A percentile compares a stretch with the other conserved stretches of the same genome.
Conservation (phyloP, 1,140 invertebrate genomes). For the Colletes gigas region DNA sequence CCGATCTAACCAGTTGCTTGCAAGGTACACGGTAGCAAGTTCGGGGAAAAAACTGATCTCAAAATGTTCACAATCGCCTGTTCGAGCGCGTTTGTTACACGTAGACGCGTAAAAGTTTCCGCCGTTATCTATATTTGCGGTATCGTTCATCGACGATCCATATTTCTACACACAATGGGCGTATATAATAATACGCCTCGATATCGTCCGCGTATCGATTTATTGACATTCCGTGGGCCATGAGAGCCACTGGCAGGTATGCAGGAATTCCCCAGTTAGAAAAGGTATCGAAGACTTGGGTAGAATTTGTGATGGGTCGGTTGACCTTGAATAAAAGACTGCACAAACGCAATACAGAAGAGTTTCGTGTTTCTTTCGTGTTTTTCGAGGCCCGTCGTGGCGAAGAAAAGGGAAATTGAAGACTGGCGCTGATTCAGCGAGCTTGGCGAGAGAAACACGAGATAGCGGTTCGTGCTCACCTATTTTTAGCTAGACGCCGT, state of each 20-base stretch:
- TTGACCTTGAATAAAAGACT: constrained; percentile 50
- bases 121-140: background rate
- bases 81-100: background rate
- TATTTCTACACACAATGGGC: background rate
- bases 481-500: constrained; percentile 76
- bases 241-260: constrained; percentile 63
- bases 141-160: background rate
- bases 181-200: background rate
- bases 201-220: constrained; percentile 16
- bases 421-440: constrained; percentile 40
- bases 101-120: background rate
- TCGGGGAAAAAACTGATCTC: background rate
- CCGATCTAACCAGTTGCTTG: no score
- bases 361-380: background rate
- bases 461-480: constrained; percentile 62
- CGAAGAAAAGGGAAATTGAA: constrained; percentile 37
- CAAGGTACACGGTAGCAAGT: background rate
- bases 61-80: background rate
- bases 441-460: constrained; percentile 61
- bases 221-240: background rate
- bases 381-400: constrained; percentile 16
- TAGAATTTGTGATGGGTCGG: constrained; percentile 36
- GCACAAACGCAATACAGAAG: constrained; percentile 15
- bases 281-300: constrained; percentile 49
- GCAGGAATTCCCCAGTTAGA: constrained; percentile 41